Evolutionary conservation across 2,888 invertebrate species (phyloP).

Genomic region (Hylaea fasciaria): DNA sequence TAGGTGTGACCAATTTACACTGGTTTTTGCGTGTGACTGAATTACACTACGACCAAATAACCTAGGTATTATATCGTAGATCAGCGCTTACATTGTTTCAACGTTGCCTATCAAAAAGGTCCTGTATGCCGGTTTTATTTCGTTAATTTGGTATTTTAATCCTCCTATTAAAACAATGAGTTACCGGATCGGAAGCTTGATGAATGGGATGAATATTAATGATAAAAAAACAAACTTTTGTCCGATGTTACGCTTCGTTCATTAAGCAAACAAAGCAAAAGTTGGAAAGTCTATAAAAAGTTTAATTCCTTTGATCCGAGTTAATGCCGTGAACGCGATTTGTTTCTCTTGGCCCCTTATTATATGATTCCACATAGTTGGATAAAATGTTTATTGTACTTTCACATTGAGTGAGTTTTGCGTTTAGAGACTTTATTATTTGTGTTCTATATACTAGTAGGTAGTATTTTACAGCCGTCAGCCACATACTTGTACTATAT

Average conservation of each 20-base stretch:
- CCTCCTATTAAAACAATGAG: constrained; percentile 17
- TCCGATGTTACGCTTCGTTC: constrained; percentile 38
- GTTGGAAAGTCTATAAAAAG: constrained; percentile 42
- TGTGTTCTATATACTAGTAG: too few species aligned
- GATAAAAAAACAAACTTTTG: constrained; percentile 32
- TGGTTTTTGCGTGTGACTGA: too few species aligned
- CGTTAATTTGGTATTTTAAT: neutral
- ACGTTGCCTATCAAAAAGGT: too few species aligned
- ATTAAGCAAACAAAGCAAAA: constrained; percentile 40
- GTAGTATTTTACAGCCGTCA: too few species aligned
- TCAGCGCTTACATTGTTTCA: too few species aligned
- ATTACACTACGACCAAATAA: too few species aligned
- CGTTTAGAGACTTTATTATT: too few species aligned
- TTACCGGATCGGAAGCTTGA: constrained; percentile 1
- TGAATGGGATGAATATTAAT: constrained; percentile 23
- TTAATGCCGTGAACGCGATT: constrained; percentile 42
- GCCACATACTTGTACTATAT: too few species aligned
- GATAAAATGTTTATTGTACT: too few species aligned
- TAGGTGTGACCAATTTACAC: too few species aligned
- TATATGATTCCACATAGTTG: constrained; percentile 5
- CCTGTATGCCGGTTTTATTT: too few species aligned
- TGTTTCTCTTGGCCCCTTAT: constrained; percentile 29
- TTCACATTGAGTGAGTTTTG: neutral
- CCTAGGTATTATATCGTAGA: too few species aligned
- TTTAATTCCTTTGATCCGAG: constrained; percentile 44